Evolutionary conservation across 2,113 vertebrate genomes (phyloP).

Genomic region (Ptilonorhynchus violaceus): DNA sequence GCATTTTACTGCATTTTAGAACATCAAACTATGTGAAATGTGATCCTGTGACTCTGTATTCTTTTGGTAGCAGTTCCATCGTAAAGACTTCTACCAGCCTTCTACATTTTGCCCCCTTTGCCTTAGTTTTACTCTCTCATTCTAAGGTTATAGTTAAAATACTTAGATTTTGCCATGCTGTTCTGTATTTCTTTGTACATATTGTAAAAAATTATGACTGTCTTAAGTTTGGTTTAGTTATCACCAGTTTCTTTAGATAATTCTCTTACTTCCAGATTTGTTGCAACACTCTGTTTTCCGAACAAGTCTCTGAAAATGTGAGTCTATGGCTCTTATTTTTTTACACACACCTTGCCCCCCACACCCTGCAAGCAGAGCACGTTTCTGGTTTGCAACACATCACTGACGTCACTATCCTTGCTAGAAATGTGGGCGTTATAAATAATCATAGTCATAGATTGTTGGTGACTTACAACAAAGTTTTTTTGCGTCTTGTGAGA

Average conservation of each 20-base stretch:
- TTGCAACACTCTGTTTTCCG: background rate
- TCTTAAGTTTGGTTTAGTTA: background rate
- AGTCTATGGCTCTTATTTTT: background rate
- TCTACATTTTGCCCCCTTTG: background rate
- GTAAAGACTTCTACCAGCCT: background rate
- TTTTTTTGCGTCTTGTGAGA: background rate
- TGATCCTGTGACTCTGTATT: background rate
- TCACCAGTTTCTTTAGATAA: background rate
- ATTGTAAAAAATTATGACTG: background rate
- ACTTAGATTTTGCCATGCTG: background rate
- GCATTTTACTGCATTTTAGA: background rate
- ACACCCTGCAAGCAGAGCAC: fast-evolving
- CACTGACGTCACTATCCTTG: background rate
- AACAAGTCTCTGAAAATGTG: background rate
- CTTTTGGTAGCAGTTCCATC: background rate
- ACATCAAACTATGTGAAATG: background rate
- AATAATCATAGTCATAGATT: background rate
- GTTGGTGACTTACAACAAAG: background rate
- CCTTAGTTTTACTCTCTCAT: background rate
- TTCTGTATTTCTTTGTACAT: background rate
- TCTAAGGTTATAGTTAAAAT: background rate
- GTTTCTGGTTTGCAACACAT: background rate
- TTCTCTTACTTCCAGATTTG: background rate
- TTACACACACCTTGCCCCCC: background rate
- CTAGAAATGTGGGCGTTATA: background rate